phyloP scores from a whole-genome alignment of 2,797 vertebrate species.

The Tachyglossus aculeatus region DNA sequence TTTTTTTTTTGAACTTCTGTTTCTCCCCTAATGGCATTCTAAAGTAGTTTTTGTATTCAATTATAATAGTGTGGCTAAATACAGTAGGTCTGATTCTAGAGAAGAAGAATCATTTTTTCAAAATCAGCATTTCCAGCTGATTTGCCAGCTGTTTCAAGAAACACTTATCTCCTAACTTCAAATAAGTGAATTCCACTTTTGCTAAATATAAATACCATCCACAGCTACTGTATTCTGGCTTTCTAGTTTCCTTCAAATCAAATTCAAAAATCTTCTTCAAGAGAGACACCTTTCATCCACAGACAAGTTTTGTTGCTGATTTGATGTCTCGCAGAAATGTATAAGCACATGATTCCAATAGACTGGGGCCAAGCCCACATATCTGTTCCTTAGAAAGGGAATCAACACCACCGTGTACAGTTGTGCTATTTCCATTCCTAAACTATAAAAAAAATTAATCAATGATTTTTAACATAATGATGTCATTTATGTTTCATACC shows the following conservation, averaged over 20 bases:
- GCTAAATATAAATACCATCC: conserved; percentile 58
- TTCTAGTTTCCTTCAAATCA: conserved; percentile 48
- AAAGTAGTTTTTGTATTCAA: conserved; percentile 70
- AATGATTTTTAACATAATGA: not conserved
- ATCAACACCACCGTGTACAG: not conserved
- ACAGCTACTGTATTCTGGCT: conserved; percentile 39
- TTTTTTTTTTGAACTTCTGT: conserved; percentile 64
- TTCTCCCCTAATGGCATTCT: conserved; percentile 65
- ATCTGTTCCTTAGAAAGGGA: not conserved
- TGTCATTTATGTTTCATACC: not conserved
- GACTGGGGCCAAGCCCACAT: not conserved
- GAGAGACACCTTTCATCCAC: conserved; percentile 17
- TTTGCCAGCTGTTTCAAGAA: conserved; percentile 72
- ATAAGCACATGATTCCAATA: not conserved
- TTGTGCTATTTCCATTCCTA: not conserved
- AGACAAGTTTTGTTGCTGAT: conserved; percentile 39
- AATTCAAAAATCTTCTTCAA: conserved; percentile 28
- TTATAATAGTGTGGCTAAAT: conserved; percentile 72
- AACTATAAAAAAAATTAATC: conserved; percentile 1
- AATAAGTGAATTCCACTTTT: conserved; percentile 61
- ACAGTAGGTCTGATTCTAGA: conserved; percentile 72
- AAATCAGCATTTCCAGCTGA: conserved; percentile 73
- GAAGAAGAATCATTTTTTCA: conserved; percentile 70
- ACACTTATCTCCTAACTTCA: conserved; percentile 59
- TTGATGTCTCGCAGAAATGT: conserved; percentile 17